phyloP scores from a whole-genome alignment of 23 tunicate genomes.

The Clavelina lepadiformis region DNA sequence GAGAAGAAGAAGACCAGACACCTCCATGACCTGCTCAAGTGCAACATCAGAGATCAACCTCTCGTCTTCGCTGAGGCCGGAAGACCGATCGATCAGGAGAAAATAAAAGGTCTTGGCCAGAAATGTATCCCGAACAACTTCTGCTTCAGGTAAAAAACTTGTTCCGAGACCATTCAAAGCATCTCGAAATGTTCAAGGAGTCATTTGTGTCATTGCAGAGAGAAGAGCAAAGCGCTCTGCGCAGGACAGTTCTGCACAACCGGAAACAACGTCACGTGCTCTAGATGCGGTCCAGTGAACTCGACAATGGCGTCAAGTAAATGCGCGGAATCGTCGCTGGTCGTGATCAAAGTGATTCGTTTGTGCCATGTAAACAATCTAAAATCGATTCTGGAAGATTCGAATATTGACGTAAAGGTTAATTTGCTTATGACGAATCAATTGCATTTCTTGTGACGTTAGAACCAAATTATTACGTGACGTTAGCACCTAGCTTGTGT shows the following conservation, averaged over 20 bases:
- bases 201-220: conserved; percentile 13
- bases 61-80: neutral
- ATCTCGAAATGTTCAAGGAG: neutral
- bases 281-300: conserved; percentile 39
- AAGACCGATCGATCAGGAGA: conserved; percentile 6
- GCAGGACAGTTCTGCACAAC: conserved; percentile 10
- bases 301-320: conserved; percentile 15
- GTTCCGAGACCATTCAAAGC: neutral
- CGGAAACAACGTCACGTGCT: conserved; percentile 10
- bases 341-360: conserved; percentile 54
- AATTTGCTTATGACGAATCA: no score
- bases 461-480: no score
- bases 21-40: conserved; percentile 7
- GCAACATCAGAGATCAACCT: conserved; percentile 8
- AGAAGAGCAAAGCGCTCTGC: conserved; percentile 26
- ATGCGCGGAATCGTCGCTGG: conserved; percentile 7
- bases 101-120: neutral
- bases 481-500: no score
- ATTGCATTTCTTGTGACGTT: no score
- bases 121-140: conserved; percentile 45
- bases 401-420: conserved; percentile 63
- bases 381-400: conserved; percentile 28
- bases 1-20: conserved; percentile 5
- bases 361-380: conserved; percentile 27
- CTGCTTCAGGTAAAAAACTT: conserved; percentile 57